Evolutionary conservation across 1,140 invertebrate species (phyloP).

Genomic region (Lineus longissimus): DNA sequence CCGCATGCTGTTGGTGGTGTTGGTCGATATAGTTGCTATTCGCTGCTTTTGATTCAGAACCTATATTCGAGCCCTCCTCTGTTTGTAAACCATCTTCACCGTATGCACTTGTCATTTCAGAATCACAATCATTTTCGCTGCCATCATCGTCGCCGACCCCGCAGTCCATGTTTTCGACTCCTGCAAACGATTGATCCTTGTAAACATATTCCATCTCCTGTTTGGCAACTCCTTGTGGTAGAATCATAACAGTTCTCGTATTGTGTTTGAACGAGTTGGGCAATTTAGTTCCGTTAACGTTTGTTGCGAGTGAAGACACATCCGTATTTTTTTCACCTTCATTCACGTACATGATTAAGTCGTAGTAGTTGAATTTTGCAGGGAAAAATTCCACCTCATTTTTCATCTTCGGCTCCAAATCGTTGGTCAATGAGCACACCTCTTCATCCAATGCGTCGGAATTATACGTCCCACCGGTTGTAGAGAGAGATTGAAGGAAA

Average conservation of each 20-base stretch:
- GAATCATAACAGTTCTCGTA: not conserved
- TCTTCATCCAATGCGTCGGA: not conserved
- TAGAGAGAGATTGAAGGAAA: not conserved
- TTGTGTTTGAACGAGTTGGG: slow-evolving; percentile 6
- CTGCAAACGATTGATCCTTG: not conserved
- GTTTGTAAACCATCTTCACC: slow-evolving; percentile 1
- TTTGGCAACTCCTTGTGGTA: slow-evolving; percentile 1
- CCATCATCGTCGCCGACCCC: not conserved
- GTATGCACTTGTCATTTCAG: slow-evolving; percentile 6
- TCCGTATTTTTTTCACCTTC: not conserved
- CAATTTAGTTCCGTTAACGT: not conserved
- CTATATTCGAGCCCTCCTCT: not conserved
- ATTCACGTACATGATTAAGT: not conserved
- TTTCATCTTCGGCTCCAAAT: not conserved
- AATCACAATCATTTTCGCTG: slow-evolving; percentile 8
- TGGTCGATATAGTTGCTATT: not conserved
- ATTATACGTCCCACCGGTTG: slow-evolving; percentile 2
- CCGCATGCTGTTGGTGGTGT: no score
- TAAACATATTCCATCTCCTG: not conserved
- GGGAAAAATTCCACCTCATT: not conserved
- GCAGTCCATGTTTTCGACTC: not conserved
- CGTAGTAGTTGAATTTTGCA: slow-evolving; percentile 4
- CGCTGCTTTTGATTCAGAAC: not conserved
- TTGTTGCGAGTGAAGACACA: not conserved
- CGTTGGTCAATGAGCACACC: not conserved